A percentile compares a stretch with the other conserved stretches of the same genome.
phyloP scores from a whole-genome alignment of 2,888 invertebrate species.

The Glaucopsyche alexis region DNA sequence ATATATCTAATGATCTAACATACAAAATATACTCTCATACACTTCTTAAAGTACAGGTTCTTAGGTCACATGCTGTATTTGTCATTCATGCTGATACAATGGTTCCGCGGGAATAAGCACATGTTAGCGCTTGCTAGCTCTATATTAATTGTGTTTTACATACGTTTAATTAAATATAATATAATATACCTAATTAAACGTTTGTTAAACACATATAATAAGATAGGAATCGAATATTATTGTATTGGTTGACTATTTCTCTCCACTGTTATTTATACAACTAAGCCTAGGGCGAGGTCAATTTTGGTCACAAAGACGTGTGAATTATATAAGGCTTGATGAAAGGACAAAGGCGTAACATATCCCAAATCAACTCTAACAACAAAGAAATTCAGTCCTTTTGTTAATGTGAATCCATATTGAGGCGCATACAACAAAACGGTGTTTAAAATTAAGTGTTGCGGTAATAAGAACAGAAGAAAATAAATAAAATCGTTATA shows the following conservation, averaged over 20 bases:
- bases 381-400: slow-evolving; percentile 7
- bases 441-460: neutral
- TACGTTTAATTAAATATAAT: too few species aligned
- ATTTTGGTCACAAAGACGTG: neutral
- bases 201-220: too few species aligned
- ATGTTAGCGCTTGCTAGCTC: too few species aligned
- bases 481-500: neutral
- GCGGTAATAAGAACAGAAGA: neutral
- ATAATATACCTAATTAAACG: too few species aligned
- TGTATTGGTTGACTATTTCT: neutral
- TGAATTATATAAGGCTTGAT: neutral
- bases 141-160: too few species aligned
- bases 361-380: neutral
- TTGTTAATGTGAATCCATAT: neutral
- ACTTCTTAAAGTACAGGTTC: too few species aligned
- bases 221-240: too few species aligned
- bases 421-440: neutral
- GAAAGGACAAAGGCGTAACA: slow-evolving; percentile 5
- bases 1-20: too few species aligned
- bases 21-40: too few species aligned
- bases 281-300: neutral
- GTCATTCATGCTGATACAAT: too few species aligned
- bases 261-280: neutral
- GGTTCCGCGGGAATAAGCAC: too few species aligned
- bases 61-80: too few species aligned